Evolutionary conservation across 2,113 vertebrate genomes (phyloP), one percentile per base, ranked within the genome.

Genomic region (Apteryx mantelli): DNA sequence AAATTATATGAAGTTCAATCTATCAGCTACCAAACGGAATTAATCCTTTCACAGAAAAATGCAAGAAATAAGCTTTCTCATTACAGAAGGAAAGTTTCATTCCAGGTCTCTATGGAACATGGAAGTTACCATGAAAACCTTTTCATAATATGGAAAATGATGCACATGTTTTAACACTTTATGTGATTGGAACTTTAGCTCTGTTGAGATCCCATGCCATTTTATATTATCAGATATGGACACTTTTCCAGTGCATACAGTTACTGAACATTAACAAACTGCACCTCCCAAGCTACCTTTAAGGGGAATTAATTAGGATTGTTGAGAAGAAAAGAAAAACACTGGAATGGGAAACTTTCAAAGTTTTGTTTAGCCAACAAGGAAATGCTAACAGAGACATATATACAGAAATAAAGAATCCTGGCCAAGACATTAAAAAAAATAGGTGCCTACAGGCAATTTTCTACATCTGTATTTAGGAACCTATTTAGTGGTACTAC

Each of bases 71-170:
- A 9, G 2, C 3, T 53, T 77, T 88, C 74, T 56, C 40, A 61
- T 46, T 82, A 86, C 11, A 60, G 22, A 18, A 25, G 22, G 18
- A 25, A 1, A 6, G 12, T 32, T 92, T 68, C 5, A 73, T 38
- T 93, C 34, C 40, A 68, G 13, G 32, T 80, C 48, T 76, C 40
- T 61, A 38, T 71, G 26, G 34, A 92, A 61, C 5, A 26, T 3
- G 2, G 21, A 8, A 3, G 2, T 53, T 82, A n/a, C 22, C 19
- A 44, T 5, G 9, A 44, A 11, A 80, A 1, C 0, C 1, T 86
- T 19, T 11, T 84, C 28, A 61, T 56, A 22, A 50, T 7, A 40
- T 7, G 12, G 17, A 84, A 34, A 13, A 48, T 5, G 56, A 53
- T 48, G 46, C 17, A 19, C 36, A 28, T 12, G 5, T 48, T 78